Base-by-base conservation (phyloP, 1,140 invertebrate genomes). In the Triops cancriformis region DNA sequence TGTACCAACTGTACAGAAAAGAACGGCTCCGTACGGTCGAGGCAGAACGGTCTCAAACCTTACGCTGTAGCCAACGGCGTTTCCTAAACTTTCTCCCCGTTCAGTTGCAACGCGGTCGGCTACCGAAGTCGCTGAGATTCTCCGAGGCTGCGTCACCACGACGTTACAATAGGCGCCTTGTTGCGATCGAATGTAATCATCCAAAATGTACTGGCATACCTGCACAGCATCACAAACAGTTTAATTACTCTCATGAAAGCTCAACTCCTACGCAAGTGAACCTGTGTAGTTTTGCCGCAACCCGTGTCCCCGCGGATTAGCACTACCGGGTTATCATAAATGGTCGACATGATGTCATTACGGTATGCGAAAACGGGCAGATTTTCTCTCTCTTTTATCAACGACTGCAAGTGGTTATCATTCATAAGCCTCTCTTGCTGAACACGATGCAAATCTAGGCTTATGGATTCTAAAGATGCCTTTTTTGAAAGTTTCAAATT, bases 191-290 rank as follows among this genome's bases (percentile, higher is more conserved):
- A 98, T 91, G 82, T 95, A 98, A 83, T 97, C 94, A 84, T 99
- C 97, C 73, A 99, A 84, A 81, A 99, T 97, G 83, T 95, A 98
- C 82, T 99, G 97, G 78, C 95, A 97, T 72, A 97, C 93, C 88
- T 94, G 88, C 37, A 80, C 51, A 77, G 75, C 37, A 77, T 27
- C 45, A 27, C 27, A 75, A 7, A 79, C 37, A 37, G 10, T 4
- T 12, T 64, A 64, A 64, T 7, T 6, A 37, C 7, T 4, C 7
- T 37, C 7, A 7, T 37, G 2, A 37, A 37, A 37, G 2, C 31
- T 37, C 7, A 7, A 37, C 31, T 4, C 31, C 31, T 37, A 37
- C 7, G 2, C 31, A 37, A 37, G 31, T 51, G 80, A 80, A 89
- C 87, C 83, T 90, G 89, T 41, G 89, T 90, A 9, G 89, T 89